phyloP scores from a whole-genome alignment of 2,113 vertebrate species.

The Anthoscopus minutus region DNA sequence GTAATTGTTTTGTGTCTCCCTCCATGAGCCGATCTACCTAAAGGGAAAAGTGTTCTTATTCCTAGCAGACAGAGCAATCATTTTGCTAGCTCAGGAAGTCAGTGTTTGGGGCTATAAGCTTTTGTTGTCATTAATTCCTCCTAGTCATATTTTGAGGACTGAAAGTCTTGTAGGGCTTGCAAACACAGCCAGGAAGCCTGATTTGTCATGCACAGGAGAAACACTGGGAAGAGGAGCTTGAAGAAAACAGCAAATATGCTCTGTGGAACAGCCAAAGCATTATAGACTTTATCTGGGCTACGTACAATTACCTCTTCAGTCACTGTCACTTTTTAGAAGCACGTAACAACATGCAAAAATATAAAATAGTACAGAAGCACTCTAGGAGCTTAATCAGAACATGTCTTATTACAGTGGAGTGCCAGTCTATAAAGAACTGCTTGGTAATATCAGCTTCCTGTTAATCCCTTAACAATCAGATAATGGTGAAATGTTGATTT shows the following conservation, averaged over 20 bases:
- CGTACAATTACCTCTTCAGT: background rate
- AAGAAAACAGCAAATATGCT: background rate
- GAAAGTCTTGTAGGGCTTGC: background rate
- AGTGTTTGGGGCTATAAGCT: background rate
- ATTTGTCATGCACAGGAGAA: background rate
- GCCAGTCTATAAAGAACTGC: background rate
- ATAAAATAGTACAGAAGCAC: background rate
- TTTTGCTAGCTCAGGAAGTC: background rate
- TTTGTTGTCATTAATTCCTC: background rate
- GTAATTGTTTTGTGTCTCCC: background rate
- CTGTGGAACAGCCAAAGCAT: background rate
- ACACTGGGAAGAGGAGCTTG: background rate
- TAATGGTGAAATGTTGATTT: conserved; percentile 61
- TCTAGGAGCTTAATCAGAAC: background rate
- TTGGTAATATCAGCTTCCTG: conserved; percentile 40
- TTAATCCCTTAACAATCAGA: conserved; percentile 55
- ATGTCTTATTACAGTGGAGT: background rate
- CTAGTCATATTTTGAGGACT: background rate
- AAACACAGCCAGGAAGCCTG: background rate
- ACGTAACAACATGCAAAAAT: background rate
- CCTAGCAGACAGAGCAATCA: background rate
- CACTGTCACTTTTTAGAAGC: background rate
- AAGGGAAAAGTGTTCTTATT: background rate
- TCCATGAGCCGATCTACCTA: background rate
- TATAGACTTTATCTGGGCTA: background rate